Evolutionary conservation across 2,888 invertebrate genomes (phyloP), one percentile per base, ranked within the genome.

Genomic region (Dorcus parallelipipedus): DNA sequence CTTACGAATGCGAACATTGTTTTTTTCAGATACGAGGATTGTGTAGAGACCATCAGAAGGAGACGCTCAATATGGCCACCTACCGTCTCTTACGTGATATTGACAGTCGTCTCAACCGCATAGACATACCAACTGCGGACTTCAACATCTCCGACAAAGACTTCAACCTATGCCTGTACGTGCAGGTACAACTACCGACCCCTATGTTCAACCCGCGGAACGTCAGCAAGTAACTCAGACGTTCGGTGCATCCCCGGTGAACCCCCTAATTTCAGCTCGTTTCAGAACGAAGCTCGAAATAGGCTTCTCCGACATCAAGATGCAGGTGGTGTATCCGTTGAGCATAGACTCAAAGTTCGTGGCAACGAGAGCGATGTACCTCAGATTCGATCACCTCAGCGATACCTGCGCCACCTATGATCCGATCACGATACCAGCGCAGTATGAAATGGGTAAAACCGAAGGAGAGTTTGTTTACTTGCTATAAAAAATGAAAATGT

Each of bases 371-470:
- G 80, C 77, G 1, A 73, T 83, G 61, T 83, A 83, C 76, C 64
- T 82, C 3, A 80, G 76, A 59, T 84, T 82, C 65, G 83, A 84
- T 66, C 83, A 84, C 66, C 76, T 82, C 43, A 83, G 82, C 63
- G 82, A 83, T 65, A 76, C 78, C 38, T 79, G 81, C 62, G 67
- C 66, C 10, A 78, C 61, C 9, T 74, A 61, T 54, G 10, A 57
- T 2, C 53, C 56, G 38, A 70, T 71, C 0, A 8, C 49, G 20
- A 40, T 59, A 4, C 64, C 67, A 5, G 47, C 47, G 38, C 48
- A 60, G 14, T 63, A 62, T 50, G 40, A 41, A 14, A 53, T 55
- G 58, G 60, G 68, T 68, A 33, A 33, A 33, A 33, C 6, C 7
- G 6, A 33, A 33, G 3, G 26, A 3, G 26, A 33, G 3, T 33